Conservation (phyloP, 2,888 invertebrate genomes). For the Criorhina ranunculi region DNA sequence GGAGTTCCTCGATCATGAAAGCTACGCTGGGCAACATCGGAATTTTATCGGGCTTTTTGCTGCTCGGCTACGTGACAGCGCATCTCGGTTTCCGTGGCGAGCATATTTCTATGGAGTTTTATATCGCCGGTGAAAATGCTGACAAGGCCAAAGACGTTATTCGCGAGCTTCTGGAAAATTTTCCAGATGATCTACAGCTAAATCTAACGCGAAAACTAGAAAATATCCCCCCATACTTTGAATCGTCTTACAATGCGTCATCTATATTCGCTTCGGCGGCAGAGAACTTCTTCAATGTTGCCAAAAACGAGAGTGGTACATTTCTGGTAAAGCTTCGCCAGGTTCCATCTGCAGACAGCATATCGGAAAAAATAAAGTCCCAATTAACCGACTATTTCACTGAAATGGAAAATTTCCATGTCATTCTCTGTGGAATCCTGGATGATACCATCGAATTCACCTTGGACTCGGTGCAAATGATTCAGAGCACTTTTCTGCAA, state of each 20-base stretch:
- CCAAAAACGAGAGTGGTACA: conserved; percentile 80
- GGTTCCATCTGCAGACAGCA: conserved; percentile 78
- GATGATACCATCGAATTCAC: conserved; percentile 81
- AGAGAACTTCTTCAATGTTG: conserved; percentile 78
- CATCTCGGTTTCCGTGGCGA: conserved; percentile 69
- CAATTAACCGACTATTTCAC: conserved; percentile 81
- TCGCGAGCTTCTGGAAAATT: conserved; percentile 79
- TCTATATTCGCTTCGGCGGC: conserved; percentile 78
- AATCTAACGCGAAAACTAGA: conserved; percentile 79
- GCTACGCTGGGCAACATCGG: conserved; percentile 5
- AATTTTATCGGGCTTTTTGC: conserved; percentile 10
- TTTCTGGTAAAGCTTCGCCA: conserved; percentile 80
- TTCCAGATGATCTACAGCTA: conserved; percentile 79
- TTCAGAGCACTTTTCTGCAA: conserved; percentile 78
- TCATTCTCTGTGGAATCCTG: conserved; percentile 80
- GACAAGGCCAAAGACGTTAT: conserved; percentile 79
- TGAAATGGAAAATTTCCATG: conserved; percentile 82
- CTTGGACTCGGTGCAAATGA: conserved; percentile 78
- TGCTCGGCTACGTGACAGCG: conserved; percentile 27
- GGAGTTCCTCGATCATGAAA: conserved; percentile 53
- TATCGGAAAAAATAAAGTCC: conserved; percentile 78
- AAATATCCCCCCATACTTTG: conserved; percentile 79
- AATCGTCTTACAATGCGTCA: conserved; percentile 77
- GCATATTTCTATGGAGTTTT: conserved; percentile 80
- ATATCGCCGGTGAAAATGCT: conserved; percentile 77